These are phyloP conservation scores for Carcharodon carcharias DNA, from an alignment of 2,797 vertebrate genomes.

Conservation along the genomic window DNA sequence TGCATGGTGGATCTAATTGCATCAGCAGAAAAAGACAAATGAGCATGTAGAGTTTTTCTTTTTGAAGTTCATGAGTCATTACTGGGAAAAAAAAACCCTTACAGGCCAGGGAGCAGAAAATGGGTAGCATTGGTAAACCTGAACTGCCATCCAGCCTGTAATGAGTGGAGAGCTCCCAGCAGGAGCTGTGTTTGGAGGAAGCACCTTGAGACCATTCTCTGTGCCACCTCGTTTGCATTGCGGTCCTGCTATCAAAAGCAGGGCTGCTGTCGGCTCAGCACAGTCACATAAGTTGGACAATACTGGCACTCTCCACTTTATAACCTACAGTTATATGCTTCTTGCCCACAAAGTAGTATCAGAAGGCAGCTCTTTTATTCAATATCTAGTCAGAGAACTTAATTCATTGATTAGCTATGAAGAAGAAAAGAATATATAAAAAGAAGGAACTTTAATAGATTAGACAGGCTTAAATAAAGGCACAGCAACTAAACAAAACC, in stretches of 20 bases:
- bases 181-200: not conserved
- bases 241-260: not conserved
- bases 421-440: not conserved
- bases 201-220: not conserved
- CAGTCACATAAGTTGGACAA: not conserved
- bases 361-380: not conserved
- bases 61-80: not conserved
- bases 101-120: not conserved
- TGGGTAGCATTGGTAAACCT: not conserved
- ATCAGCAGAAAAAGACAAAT: not conserved
- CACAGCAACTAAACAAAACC: not conserved
- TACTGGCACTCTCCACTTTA: not conserved
- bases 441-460: not conserved
- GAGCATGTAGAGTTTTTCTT: not conserved
- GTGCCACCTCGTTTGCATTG: not conserved
- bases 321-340: not conserved
- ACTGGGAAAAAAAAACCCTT: not conserved
- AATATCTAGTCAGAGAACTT: not conserved
- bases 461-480: not conserved
- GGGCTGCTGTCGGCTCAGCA: not conserved
- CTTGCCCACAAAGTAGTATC: not conserved
- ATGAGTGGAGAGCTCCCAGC: not conserved
- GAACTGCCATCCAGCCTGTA: not conserved
- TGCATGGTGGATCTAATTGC: not conserved
- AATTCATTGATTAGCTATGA: not conserved